Percentiles rank a stretch among this genome's conserved stretches.
phyloP scores from a whole-genome alignment of 2,888 invertebrate species.

The Polietes domitor region DNA sequence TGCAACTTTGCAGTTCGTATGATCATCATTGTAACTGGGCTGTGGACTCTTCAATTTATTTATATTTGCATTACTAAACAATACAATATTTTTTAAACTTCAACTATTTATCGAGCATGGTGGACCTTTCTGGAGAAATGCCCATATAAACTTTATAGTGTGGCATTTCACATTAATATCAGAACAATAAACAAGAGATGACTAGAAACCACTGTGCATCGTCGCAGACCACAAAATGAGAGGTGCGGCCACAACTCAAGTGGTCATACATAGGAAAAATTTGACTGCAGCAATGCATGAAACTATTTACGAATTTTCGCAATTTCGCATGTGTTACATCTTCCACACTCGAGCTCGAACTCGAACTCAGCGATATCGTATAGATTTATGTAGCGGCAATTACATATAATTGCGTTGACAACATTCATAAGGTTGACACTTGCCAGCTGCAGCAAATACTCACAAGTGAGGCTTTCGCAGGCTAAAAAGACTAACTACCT shows the following conservation, averaged over 20 bases:
- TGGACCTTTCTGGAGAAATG: too few relatives aligned
- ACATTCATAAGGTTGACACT: slow-evolving; percentile 66
- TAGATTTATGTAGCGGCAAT: slow-evolving; percentile 66
- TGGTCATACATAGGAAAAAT: slow-evolving; percentile 44
- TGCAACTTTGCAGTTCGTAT: too few relatives aligned
- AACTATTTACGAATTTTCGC: slow-evolving; percentile 50
- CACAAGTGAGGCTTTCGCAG: too few relatives aligned
- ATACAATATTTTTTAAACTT: too few relatives aligned
- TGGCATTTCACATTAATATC: too few relatives aligned
- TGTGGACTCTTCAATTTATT: too few relatives aligned
- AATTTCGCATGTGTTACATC: slow-evolving; percentile 49
- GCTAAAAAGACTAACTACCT: too few relatives aligned
- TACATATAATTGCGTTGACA: slow-evolving; percentile 66
- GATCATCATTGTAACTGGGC: too few relatives aligned
- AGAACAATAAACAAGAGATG: too few relatives aligned
- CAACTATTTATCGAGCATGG: too few relatives aligned
- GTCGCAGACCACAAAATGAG: slow-evolving; percentile 14
- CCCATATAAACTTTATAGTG: too few relatives aligned
- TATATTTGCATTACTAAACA: too few relatives aligned
- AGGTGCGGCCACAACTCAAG: slow-evolving; percentile 61
- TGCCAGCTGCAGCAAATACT: slow-evolving; percentile 59
- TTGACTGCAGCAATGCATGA: slow-evolving; percentile 5
- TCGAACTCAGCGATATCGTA: slow-evolving; percentile 52
- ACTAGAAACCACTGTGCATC: neutral
- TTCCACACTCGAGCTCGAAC: slow-evolving; percentile 59